Conservation (phyloP, 2,113 vertebrate species). For the Cyanistes caeruleus region DNA sequence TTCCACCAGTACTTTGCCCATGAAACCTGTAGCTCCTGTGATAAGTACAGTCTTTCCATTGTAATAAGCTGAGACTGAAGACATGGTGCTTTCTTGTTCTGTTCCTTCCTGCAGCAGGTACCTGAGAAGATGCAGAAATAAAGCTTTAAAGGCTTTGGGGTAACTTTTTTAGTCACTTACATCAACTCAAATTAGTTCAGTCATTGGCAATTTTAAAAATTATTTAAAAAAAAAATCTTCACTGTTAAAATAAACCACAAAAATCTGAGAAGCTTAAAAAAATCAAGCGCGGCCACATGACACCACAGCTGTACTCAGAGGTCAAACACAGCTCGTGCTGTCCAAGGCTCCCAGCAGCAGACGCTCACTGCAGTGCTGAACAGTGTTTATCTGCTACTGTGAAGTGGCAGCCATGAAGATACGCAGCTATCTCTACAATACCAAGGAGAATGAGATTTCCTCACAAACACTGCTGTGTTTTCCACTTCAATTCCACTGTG, state of each 20-base stretch:
- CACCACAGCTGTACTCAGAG: neutral
- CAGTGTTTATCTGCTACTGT: neutral
- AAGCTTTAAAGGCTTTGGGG: neutral
- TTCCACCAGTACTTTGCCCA: slow-evolving; percentile 95
- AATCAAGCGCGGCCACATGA: neutral
- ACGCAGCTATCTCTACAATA: neutral
- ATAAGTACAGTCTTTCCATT: slow-evolving; percentile 88
- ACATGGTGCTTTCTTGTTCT: slow-evolving; percentile 73
- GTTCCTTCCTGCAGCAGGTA: slow-evolving; percentile 28
- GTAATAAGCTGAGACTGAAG: slow-evolving; percentile 86
- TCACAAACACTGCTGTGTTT: neutral
- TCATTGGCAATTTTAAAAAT: neutral
- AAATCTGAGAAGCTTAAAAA: neutral
- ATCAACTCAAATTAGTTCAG: neutral
- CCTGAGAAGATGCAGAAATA: slow-evolving; percentile 63
- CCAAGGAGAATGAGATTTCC: neutral
- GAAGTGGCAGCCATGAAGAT: neutral
- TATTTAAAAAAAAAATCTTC: neutral
- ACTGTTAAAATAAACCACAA: neutral
- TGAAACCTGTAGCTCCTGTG: slow-evolving; percentile 93
- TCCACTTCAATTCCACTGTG: neutral
- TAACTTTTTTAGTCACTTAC: neutral
- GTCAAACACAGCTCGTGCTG: neutral
- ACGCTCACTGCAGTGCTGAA: neutral
- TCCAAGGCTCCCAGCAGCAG: neutral